These are phyloP conservation scores for Sebastes itinus DNA, from an alignment of 2,797 vertebrate genomes.

Conservation along the genomic window DNA sequence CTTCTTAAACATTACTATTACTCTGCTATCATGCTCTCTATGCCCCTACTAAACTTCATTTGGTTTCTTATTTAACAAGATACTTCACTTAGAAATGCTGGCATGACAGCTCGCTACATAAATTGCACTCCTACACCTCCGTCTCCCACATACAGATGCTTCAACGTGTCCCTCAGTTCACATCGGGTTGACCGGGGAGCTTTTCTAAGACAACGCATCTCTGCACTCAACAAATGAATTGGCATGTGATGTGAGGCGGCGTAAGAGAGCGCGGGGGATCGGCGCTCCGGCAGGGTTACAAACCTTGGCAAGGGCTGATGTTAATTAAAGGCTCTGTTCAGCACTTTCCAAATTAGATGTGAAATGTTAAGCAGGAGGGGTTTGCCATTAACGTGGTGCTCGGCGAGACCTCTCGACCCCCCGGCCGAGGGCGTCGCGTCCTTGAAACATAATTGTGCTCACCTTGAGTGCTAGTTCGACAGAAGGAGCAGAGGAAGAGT, in stretches of 20 bases:
- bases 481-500: constrained; percentile 22
- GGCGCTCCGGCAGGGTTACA: constrained; percentile 42
- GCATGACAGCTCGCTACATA: constrained; percentile 28
- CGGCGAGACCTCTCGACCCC: constrained; percentile 48
- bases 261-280: constrained; percentile 17
- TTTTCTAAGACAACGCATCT: constrained; percentile 42
- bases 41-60: not conserved
- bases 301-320: constrained; percentile 52
- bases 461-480: constrained; percentile 58
- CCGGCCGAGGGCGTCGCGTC: constrained; percentile 42
- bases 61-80: not conserved
- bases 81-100: not conserved
- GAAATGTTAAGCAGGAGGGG: constrained; percentile 73
- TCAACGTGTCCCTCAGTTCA: constrained; percentile 41
- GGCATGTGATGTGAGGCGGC: constrained; percentile 32
- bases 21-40: not conserved
- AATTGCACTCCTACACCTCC: constrained; percentile 33
- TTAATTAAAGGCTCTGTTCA: constrained; percentile 77
- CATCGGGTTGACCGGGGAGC: constrained; percentile 24
- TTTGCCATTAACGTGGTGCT: constrained; percentile 47
- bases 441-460: constrained; percentile 73
- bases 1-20: not conserved
- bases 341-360: constrained; percentile 76
- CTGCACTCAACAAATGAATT: constrained; percentile 60
- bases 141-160: constrained; percentile 32